phyloP scores from a whole-genome alignment of 2,797 vertebrate genomes.

The Pipistrellus nathusii region DNA sequence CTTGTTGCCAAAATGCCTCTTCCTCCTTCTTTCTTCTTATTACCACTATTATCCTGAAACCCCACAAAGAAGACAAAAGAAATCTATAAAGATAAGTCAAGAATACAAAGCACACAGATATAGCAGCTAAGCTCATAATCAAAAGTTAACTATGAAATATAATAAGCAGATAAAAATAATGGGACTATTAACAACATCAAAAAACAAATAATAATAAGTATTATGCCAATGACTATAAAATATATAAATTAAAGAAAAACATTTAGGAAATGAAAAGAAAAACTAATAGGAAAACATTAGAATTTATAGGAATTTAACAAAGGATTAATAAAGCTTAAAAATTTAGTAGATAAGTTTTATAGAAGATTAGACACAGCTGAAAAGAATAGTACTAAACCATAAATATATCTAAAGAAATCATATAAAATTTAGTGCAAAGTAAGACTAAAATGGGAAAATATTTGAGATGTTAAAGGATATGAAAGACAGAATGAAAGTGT shows the following conservation, averaged over 20 bases:
- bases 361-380: neutral
- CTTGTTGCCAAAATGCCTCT: neutral
- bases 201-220: slow-evolving; percentile 1
- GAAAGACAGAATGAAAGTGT: neutral
- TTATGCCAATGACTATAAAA: neutral
- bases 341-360: neutral
- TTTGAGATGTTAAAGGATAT: neutral
- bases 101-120: neutral
- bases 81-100: neutral
- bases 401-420: neutral
- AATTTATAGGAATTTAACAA: neutral
- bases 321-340: slow-evolving; percentile 6
- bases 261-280: slow-evolving; percentile 22
- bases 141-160: neutral
- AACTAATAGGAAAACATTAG: neutral
- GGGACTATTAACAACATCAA: neutral
- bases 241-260: neutral
- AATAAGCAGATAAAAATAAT: neutral
- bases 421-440: neutral
- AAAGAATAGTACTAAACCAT: neutral
- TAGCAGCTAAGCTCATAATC: neutral
- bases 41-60: neutral
- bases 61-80: neutral
- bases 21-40: neutral
- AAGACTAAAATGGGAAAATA: neutral